Evolutionary conservation across 2,888 invertebrate genomes (phyloP), one percentile per base, ranked within the genome.

Genomic region (Epistrophe eligans): DNA sequence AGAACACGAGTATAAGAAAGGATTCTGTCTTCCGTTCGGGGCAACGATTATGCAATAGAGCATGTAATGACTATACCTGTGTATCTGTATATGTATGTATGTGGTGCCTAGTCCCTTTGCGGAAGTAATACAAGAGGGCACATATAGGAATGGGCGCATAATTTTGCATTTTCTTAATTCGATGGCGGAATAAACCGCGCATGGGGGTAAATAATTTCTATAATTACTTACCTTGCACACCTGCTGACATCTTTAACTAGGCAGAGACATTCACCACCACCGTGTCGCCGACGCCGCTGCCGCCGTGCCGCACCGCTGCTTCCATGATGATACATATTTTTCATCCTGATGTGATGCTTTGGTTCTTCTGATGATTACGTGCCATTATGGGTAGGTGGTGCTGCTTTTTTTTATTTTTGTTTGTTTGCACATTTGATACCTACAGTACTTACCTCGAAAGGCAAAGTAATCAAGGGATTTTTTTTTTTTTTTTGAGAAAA

Each of bases 101-200:
- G 24, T 24, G 19, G 35, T 45, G 13, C 48, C 43, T 11, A 35
- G 52, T 55, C 64, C 77, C 77, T 50, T 32, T 55, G 57, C 57
- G 85, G 77, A 70, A 81, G 81, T 70, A 55, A 74, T 77, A 77
- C 32, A 32, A 28, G 28, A 55, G 7, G 28, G 55, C 28, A 15
- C 15, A 15, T 3, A 38, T 38, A 24, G 7, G 8, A 15, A 28
- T 40, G 19, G 77, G 64, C 76, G 66, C 71, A 81, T 85, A 81
- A 85, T 85, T 77, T 77, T 77, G 70, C 77, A 85, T 85, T 81
- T 85, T 77, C 85, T 81, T 85, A 85, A 70, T 77, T 82, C 85
- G 81, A 82, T 77, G 85, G 77, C 64, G 55, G 62, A 67, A 77
- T 81, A 74, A 77, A 85, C 73, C 73, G 77, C 73, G 62, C 62